These are phyloP conservation scores for Pseudochaenichthys georgianus DNA, from an alignment of 2,797 vertebrate species.

Conservation along the genomic window DNA sequence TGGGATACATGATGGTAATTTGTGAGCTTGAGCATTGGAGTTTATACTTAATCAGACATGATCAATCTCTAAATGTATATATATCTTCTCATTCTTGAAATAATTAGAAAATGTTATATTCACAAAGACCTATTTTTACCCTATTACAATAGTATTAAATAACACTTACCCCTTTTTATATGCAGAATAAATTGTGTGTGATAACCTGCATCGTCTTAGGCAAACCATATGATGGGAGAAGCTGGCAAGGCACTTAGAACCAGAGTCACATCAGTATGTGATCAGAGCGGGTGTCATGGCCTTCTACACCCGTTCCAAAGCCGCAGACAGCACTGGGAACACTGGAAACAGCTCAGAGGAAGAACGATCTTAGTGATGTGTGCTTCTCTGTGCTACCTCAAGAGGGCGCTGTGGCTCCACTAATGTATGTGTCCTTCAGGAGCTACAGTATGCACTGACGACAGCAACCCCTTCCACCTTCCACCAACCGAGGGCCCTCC, in stretches of 20 bases:
- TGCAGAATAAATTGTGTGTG: neutral
- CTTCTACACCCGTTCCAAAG: neutral
- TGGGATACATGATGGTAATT: no score
- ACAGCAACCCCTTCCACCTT: conserved; percentile 50
- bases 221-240: neutral
- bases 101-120: no score
- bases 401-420: conserved; percentile 43
- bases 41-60: no score
- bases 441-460: conserved; percentile 79
- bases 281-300: neutral
- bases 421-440: conserved; percentile 67
- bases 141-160: no score
- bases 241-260: neutral
- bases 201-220: neutral
- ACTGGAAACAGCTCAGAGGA: neutral
- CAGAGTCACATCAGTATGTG: neutral
- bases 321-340: neutral
- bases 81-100: no score
- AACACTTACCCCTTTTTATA: no score
- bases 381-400: conserved; percentile 42
- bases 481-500: conserved; percentile 5
- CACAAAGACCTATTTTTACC: no score
- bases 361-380: conserved; percentile 3
- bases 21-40: no score
- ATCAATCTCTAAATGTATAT: no score